Conservation (phyloP, 2,113 vertebrate species). For the Laterallus jamaicensis region DNA sequence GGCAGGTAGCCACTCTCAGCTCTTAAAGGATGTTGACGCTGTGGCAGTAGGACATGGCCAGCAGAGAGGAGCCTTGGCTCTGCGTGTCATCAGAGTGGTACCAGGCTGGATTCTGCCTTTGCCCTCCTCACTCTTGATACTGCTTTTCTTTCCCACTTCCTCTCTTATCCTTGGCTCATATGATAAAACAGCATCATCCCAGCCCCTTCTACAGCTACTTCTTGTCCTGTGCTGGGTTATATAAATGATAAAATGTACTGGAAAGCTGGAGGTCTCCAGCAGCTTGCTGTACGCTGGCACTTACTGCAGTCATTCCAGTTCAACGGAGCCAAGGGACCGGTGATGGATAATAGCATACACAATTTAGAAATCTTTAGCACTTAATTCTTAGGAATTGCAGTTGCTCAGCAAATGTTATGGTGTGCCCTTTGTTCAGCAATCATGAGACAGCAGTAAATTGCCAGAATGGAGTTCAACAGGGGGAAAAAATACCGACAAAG, state of each 20-base stretch:
- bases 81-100: accelerated
- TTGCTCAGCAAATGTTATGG: not conserved
- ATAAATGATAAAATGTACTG: not conserved
- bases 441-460: slow-evolving; percentile 17
- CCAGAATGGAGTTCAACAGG: not conserved
- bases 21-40: accelerated
- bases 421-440: slow-evolving; percentile 16
- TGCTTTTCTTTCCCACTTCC: not conserved
- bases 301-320: not conserved
- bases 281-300: not conserved
- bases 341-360: not conserved
- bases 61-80: not conserved
- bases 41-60: not conserved
- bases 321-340: not conserved
- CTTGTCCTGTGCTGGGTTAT: not conserved
- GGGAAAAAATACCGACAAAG: not conserved
- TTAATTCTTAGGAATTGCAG: not conserved
- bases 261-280: not conserved
- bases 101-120: not conserved
- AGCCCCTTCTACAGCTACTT: not conserved
- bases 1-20: not conserved
- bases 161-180: not conserved
- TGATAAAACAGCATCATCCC: not conserved
- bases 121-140: not conserved
- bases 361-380: not conserved